Base-by-base conservation (phyloP, 2,113 vertebrate genomes). In the Meles meles region DNA sequence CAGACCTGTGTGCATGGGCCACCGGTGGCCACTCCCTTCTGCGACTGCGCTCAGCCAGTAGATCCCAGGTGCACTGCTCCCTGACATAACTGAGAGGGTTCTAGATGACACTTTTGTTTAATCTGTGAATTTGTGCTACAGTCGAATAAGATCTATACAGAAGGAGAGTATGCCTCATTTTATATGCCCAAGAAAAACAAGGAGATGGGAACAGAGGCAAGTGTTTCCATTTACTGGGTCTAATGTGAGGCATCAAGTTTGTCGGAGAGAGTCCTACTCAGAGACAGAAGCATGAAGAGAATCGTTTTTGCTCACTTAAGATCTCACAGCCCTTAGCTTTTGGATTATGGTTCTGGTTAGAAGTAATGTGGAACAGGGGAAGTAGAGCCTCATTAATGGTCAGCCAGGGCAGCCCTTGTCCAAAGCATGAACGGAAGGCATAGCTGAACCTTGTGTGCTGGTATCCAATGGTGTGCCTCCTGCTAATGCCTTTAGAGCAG, bases 1-100 rank as follows among this genome's bases (percentile, higher is more conserved):
- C 11, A 5, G 49, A 5, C 1, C 42, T 3, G 3, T 0, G 4
- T 4, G 29, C 2, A 11, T 23, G 1, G 0, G 6, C 18, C 55
- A 13, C 1, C 0, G 31, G 17, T 13, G 7, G 29, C 57, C 31
- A 14, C 7, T 8, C 7, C 61, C 55, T 83, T 52, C 25, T 59
- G 63, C 3, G n/a, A 77, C 7, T 52, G 23, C 11, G 7, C 72
- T 88, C 9, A 57, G 80, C 31, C n/a, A 7, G 69, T 23, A 69
- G 37, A 63, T 11, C 5, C n/a, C 34, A 42, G 71, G 34, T 10
- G 17, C 10, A 21, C 34, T 20, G 42, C 14, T 31, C 6, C 57
- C 20, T 79, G 57, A 29, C n/a, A 55, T 42, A 80, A 84, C 8
- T 15, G 17, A 27, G 7, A 61, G 61, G 5, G 67, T 90, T 89